A percentile compares a stretch with the other conserved stretches of the same genome.
Evolutionary conservation across 2,888 invertebrate genomes (phyloP).

Genomic region (Malacosoma neustria): DNA sequence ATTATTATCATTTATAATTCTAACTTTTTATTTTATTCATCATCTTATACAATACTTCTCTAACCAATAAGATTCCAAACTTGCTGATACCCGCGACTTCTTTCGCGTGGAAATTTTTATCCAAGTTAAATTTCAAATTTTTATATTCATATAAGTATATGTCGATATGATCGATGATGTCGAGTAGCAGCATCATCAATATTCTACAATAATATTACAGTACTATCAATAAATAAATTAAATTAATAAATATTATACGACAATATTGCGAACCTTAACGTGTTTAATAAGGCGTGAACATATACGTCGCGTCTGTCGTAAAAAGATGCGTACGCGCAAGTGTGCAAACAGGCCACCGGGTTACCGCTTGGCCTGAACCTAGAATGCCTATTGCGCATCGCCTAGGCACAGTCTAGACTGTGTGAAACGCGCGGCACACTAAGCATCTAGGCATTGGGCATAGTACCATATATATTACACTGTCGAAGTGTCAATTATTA

Average conservation of each 20-base stretch:
- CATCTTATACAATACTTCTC: too few relatives aligned
- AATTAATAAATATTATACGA: too few relatives aligned
- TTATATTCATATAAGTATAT: too few relatives aligned
- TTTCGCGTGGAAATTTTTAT: too few relatives aligned
- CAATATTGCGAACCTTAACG: too few relatives aligned
- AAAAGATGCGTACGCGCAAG: slow-evolving; percentile 29
- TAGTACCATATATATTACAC: slow-evolving; percentile 6
- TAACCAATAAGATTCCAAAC: too few relatives aligned
- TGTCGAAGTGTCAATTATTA: not conserved
- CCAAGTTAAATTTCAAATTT: too few relatives aligned
- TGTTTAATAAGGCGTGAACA: not conserved
- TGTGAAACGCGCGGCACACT: slow-evolving; percentile 40
- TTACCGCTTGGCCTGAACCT: slow-evolving; percentile 44
- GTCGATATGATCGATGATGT: too few relatives aligned
- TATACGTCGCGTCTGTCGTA: slow-evolving; percentile 1
- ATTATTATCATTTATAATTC: too few relatives aligned
- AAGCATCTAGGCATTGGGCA: slow-evolving; percentile 9
- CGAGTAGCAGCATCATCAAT: not conserved
- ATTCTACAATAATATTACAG: not conserved
- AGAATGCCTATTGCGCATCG: slow-evolving; percentile 29
- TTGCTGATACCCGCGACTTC: too few relatives aligned
- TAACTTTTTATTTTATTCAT: too few relatives aligned
- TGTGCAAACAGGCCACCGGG: slow-evolving; percentile 61
- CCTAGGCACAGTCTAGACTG: slow-evolving; percentile 14
- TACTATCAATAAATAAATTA: not conserved